Evolutionary conservation across 2,888 invertebrate genomes (phyloP).

Genomic region (Pristionchus fissidentatus): DNA sequence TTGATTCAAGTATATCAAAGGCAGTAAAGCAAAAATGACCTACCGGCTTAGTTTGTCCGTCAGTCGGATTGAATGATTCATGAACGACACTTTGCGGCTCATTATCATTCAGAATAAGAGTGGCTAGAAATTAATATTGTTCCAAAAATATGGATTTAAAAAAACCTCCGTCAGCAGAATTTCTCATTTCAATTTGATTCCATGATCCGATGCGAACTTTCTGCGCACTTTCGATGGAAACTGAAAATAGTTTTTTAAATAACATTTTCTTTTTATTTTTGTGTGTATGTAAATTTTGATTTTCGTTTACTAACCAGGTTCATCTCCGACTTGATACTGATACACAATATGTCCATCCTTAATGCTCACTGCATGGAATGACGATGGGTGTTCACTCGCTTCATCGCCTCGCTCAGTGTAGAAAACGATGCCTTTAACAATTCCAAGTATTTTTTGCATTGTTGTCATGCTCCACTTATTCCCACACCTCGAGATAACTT

Average conservation of each 20-base stretch:
- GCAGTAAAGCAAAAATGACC: neutral
- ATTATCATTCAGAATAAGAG: conserved; percentile 40
- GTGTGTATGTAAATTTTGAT: too few relatives aligned
- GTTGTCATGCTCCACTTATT: neutral
- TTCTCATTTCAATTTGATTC: conserved; percentile 47
- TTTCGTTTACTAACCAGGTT: conserved; percentile 60
- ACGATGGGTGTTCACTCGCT: conserved; percentile 43
- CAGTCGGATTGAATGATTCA: conserved; percentile 38
- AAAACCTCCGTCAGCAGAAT: conserved; percentile 45
- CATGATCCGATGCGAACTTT: neutral
- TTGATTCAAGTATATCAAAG: neutral
- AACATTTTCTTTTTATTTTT: neutral
- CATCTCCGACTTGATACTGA: conserved; percentile 66
- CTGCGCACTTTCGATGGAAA: neutral
- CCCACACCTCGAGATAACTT: too few relatives aligned
- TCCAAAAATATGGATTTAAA: neutral
- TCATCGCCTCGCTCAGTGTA: conserved; percentile 53
- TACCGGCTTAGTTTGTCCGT: conserved; percentile 36
- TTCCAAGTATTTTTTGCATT: too few relatives aligned
- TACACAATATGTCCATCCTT: conserved; percentile 65
- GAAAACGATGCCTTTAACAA: conserved; percentile 54
- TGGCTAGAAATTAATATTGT: neutral
- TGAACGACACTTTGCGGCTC: neutral
- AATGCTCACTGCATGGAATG: conserved; percentile 57
- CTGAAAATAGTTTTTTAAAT: neutral